These are phyloP conservation scores for Caenorhabditis angaria DNA, from an alignment of 2,888 invertebrate species.

Conservation along the genomic window DNA sequence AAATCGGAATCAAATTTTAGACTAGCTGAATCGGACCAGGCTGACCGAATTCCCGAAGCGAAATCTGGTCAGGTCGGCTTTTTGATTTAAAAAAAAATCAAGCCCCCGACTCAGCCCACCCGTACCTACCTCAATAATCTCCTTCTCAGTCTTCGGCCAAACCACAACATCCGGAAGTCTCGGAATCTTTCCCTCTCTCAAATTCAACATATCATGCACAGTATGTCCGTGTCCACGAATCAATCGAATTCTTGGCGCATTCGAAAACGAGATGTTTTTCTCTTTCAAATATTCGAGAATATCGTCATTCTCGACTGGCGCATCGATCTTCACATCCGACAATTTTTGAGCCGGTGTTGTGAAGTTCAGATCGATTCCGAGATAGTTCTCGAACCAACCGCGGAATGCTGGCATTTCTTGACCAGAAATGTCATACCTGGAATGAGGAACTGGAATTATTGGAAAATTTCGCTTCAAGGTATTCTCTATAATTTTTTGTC, in stretches of 20 bases:
- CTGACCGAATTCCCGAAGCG: background rate
- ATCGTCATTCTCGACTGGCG: constrained; percentile 85
- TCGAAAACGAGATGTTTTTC: constrained; percentile 83
- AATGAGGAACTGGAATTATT: constrained; percentile 1
- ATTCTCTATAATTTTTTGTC: too few species aligned
- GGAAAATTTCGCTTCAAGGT: background rate
- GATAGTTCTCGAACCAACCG: constrained; percentile 82
- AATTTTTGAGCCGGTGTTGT: constrained; percentile 73
- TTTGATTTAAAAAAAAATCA: background rate
- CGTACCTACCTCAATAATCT: constrained; percentile 35
- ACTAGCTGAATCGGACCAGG: background rate
- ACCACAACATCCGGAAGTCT: constrained; percentile 91
- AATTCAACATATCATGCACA: constrained; percentile 84
- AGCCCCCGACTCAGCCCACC: background rate
- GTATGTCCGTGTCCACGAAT: constrained; percentile 70
- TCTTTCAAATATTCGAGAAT: constrained; percentile 88
- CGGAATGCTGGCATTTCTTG: constrained; percentile 82
- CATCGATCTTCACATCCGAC: constrained; percentile 78
- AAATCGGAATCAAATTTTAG: background rate
- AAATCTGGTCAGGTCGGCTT: background rate
- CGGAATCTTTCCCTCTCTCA: constrained; percentile 80
- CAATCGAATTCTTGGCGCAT: constrained; percentile 76
- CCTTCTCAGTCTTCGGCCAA: constrained; percentile 80
- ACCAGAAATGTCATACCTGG: constrained; percentile 73
- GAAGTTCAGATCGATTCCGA: constrained; percentile 77